Conservation (phyloP, 2,797 vertebrate species). For the Threskiornis aethiopicus region DNA sequence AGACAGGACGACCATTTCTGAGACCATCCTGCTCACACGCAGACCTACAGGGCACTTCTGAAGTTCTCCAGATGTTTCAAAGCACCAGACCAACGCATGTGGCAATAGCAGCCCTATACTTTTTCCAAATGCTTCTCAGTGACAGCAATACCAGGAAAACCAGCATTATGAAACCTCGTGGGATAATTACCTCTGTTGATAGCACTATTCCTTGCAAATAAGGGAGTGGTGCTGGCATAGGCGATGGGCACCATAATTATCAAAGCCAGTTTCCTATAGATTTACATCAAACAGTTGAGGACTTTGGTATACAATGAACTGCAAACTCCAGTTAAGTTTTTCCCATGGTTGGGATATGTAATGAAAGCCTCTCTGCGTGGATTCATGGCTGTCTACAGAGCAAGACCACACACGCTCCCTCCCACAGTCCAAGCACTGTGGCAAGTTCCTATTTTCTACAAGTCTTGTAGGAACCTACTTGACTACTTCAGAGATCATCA, state of each 20-base stretch:
- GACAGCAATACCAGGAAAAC: background rate
- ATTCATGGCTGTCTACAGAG: background rate
- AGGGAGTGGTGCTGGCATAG: constrained; percentile 56
- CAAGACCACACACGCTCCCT: constrained; percentile 31
- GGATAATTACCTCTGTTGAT: constrained; percentile 4
- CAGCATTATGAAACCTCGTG: background rate
- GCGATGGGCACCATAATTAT: background rate
- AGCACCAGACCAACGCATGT: background rate
- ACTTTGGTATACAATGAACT: constrained; percentile 19
- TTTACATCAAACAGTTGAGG: constrained; percentile 50
- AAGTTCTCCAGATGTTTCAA: background rate
- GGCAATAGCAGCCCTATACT: background rate
- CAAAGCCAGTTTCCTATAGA: constrained; percentile 50
- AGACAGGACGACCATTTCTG: background rate
- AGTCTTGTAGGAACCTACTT: background rate
- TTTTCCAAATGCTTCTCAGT: background rate
- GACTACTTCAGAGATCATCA: background rate
- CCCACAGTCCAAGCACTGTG: background rate
- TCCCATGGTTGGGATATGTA: constrained; percentile 28
- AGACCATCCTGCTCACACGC: background rate
- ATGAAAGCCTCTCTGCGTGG: background rate
- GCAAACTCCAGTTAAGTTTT: constrained; percentile 11
- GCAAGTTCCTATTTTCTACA: background rate
- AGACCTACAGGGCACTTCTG: background rate
- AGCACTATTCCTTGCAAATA: constrained; percentile 56